phyloP scores from a whole-genome alignment of 2,797 vertebrate species.

The Australoheros facetus region DNA sequence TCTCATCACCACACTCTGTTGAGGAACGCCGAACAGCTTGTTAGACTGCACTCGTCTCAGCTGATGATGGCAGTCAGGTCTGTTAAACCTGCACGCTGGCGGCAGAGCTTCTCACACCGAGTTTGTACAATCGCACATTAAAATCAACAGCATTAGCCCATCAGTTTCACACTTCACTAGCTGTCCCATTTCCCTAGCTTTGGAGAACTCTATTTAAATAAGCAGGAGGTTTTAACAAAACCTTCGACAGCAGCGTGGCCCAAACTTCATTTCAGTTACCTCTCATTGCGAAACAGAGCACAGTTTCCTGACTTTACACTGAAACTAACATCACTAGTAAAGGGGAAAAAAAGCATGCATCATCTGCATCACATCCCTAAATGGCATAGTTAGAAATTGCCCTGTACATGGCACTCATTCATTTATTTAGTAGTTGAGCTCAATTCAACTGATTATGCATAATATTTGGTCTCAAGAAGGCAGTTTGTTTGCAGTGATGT shows the following conservation, averaged over 20 bases:
- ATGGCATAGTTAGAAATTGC: neutral
- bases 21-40: constrained; percentile 30
- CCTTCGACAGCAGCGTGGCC: neutral
- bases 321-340: neutral
- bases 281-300: neutral
- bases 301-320: constrained; percentile 5
- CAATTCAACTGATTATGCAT: neutral
- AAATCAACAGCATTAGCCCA: constrained; percentile 28
- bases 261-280: neutral
- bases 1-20: neutral
- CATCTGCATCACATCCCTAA: neutral
- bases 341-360: neutral
- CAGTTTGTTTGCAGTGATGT: neutral
- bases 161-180: constrained; percentile 25
- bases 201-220: constrained; percentile 21
- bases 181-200: neutral
- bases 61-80: constrained; percentile 41
- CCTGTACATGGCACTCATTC: neutral
- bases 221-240: constrained; percentile 19
- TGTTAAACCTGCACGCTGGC: constrained; percentile 28
- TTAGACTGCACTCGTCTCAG: constrained; percentile 4
- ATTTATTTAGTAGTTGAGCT: constrained; percentile 19
- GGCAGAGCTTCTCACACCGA: constrained; percentile 9
- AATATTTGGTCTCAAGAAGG: constrained; percentile 11
- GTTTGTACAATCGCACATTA: constrained; percentile 25